A percentile compares a stretch with the other conserved stretches of the same genome.
Conservation (phyloP, 2,888 invertebrate genomes). For the Tetropium fuscum region DNA sequence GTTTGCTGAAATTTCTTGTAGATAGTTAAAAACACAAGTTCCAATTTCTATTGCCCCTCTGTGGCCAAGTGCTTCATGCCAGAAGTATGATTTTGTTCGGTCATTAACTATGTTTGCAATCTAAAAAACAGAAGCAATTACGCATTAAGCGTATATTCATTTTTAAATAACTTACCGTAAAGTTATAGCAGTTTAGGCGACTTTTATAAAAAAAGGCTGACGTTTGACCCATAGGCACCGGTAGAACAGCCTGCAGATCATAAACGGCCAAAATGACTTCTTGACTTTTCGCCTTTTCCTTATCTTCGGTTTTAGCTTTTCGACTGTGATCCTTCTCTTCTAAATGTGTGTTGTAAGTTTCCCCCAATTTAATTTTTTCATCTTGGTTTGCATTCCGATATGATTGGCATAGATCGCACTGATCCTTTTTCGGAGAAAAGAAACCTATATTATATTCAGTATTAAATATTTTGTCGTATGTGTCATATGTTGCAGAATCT, state of each 20-base stretch:
- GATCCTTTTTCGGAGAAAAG: slow-evolving; percentile 45
- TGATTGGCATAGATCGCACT: slow-evolving; percentile 49
- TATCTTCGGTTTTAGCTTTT: not conserved
- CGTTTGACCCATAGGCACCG: slow-evolving; percentile 50
- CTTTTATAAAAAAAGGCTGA: slow-evolving; percentile 48
- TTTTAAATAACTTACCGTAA: slow-evolving; percentile 18
- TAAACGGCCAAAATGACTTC: slow-evolving; percentile 44
- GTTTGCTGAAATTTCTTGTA: slow-evolving; percentile 21
- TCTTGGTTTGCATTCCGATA: slow-evolving; percentile 49
- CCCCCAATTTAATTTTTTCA: slow-evolving; percentile 39
- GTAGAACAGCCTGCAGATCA: slow-evolving; percentile 56
- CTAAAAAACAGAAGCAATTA: too few species aligned
- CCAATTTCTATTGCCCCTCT: slow-evolving; percentile 11
- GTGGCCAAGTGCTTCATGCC: slow-evolving; percentile 35
- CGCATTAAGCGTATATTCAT: too few species aligned
- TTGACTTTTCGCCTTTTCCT: not conserved
- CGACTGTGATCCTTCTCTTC: slow-evolving; percentile 1
- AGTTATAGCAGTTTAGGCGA: slow-evolving; percentile 26
- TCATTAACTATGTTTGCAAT: slow-evolving; percentile 14
- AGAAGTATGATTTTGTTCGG: slow-evolving; percentile 21
- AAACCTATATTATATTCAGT: slow-evolving; percentile 53
- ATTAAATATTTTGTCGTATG: slow-evolving; percentile 50
- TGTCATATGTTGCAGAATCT: slow-evolving; percentile 47
- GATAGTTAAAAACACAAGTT: slow-evolving; percentile 19
- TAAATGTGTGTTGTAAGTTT: not conserved